phyloP scores from a whole-genome alignment of 2,113 vertebrate species.

The Cololabis saira region DNA sequence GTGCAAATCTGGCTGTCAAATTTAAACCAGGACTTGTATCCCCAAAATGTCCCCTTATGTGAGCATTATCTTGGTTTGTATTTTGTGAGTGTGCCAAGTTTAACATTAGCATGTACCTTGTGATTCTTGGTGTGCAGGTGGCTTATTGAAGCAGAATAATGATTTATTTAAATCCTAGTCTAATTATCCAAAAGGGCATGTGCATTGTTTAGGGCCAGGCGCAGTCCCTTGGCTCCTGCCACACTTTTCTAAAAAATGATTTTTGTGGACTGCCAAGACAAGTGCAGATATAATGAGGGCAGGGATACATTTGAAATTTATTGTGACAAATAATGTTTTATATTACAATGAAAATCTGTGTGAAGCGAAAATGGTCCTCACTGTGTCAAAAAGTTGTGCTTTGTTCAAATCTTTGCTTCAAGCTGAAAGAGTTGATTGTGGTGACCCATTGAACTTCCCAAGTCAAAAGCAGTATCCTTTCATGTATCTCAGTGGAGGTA shows the following conservation, averaged over 20 bases:
- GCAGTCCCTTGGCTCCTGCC: conserved; percentile 45
- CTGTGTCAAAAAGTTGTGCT: background rate
- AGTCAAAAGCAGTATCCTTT: conserved; percentile 37
- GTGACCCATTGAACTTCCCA: conserved; percentile 4
- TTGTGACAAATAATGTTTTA: conserved; percentile 8
- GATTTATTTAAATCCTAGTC: conserved; percentile 50
- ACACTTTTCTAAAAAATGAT: conserved; percentile 38
- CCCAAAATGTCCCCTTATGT: background rate
- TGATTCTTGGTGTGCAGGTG: conserved; percentile 36
- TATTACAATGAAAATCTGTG: conserved; percentile 3
- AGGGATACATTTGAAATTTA: background rate
- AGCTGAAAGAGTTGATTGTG: background rate
- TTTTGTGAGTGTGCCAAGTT: background rate
- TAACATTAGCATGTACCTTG: conserved; percentile 1
- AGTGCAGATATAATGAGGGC: conserved; percentile 36
- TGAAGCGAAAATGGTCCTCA: conserved; percentile 8
- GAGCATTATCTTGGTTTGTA: background rate
- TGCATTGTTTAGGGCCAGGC: conserved; percentile 41
- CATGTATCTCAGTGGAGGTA: conserved; percentile 39
- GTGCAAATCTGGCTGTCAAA: background rate
- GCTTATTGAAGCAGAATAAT: conserved; percentile 40
- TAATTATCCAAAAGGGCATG: conserved; percentile 67
- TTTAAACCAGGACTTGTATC: background rate
- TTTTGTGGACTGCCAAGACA: conserved; percentile 21
- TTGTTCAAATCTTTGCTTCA: conserved; percentile 7